Conservation (phyloP, 2,113 vertebrate species). For the Columba livia region DNA sequence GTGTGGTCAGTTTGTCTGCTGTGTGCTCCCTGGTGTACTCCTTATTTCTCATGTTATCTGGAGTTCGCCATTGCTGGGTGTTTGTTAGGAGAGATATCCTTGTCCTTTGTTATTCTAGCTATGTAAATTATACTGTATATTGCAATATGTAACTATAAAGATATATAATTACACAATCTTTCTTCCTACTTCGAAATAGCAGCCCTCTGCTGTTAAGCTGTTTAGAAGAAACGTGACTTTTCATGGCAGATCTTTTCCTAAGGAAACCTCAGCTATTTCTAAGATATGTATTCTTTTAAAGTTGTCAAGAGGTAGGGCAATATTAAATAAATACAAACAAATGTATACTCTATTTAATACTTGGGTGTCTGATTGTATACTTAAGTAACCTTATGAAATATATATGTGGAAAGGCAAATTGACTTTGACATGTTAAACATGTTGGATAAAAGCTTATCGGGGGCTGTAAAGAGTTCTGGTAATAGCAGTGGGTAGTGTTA, state of each 20-base stretch:
- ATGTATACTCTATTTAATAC: not conserved
- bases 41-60: not conserved
- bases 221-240: not conserved
- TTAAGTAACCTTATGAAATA: constrained; percentile 42
- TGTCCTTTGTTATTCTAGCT: not conserved
- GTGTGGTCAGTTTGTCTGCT: not conserved
- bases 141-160: not conserved
- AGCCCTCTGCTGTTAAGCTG: not conserved
- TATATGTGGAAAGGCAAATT: constrained; percentile 47
- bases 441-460: constrained; percentile 47
- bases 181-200: not conserved
- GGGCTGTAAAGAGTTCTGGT: constrained; percentile 43
- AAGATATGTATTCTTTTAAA: not conserved
- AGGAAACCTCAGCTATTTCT: constrained; percentile 1
- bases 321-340: constrained; percentile 51
- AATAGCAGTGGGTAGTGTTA: constrained; percentile 42
- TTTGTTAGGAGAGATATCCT: not conserved
- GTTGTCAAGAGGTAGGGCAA: constrained; percentile 4
- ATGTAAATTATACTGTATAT: not conserved
- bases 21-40: not conserved
- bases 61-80: not conserved
- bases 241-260: not conserved
- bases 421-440: constrained; percentile 51
- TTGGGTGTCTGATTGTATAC: constrained; percentile 26
- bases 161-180: not conserved